These are phyloP conservation scores for Upupa epops DNA, from an alignment of 2,113 vertebrate species.

Conservation along the genomic window DNA sequence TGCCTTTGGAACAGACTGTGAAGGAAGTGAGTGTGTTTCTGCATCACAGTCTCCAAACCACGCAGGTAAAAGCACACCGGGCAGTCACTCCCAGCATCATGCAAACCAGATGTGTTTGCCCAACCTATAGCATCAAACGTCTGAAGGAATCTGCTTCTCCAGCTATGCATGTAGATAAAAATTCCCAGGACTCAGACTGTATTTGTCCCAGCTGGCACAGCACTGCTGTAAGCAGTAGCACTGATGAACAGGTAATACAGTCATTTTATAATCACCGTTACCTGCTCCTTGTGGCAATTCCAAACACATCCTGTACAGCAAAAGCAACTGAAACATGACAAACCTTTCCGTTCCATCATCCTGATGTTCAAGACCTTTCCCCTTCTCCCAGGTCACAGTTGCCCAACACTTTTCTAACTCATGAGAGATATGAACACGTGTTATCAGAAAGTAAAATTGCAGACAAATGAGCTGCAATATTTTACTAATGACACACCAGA, in stretches of 20 bases:
- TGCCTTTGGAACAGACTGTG: not conserved
- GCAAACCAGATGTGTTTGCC: not conserved
- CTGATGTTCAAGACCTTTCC: not conserved
- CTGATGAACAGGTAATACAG: not conserved
- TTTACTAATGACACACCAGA: not conserved
- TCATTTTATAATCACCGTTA: not conserved
- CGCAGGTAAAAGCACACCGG: not conserved
- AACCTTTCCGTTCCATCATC: not conserved
- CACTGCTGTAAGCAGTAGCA: not conserved
- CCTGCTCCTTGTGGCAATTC: not conserved
- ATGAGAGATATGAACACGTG: not conserved
- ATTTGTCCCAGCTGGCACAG: not conserved
- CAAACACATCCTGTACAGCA: not conserved
- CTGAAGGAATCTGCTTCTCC: not conserved
- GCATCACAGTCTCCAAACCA: not conserved
- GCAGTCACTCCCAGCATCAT: not conserved
- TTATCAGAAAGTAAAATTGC: not conserved
- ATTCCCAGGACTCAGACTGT: not conserved
- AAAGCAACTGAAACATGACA: not conserved
- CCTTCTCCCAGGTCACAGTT: not conserved
- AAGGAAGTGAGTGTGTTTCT: not conserved
- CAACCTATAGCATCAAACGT: fast-evolving
- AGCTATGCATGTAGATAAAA: not conserved
- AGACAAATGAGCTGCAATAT: not conserved
- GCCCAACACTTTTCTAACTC: too few relatives aligned